Evolutionary conservation across 2,888 invertebrate genomes (phyloP).

Genomic region (Trichogramma dendrolimi): DNA sequence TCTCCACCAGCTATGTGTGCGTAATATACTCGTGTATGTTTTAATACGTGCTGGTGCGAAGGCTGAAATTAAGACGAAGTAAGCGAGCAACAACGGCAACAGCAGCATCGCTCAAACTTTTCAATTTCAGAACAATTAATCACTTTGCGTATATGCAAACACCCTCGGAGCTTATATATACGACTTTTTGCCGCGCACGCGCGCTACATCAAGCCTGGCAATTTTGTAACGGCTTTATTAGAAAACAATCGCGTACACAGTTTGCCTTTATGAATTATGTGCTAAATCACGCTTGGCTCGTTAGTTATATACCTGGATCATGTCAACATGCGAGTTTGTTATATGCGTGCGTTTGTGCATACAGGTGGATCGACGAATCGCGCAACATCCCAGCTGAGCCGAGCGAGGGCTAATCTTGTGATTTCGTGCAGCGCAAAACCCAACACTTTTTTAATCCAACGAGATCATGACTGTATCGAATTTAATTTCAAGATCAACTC

Average conservation of each 20-base stretch:
- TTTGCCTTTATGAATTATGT: conserved; percentile 36
- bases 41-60: conserved; percentile 2
- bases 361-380: not conserved
- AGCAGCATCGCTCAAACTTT: conserved; percentile 32
- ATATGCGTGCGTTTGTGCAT: not conserved
- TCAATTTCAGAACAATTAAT: conserved; percentile 52
- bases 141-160: conserved; percentile 31
- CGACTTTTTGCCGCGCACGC: not conserved
- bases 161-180: not conserved
- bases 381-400: no score
- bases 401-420: no score
- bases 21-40: no score
- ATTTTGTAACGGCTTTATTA: conserved; percentile 50
- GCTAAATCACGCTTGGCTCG: conserved; percentile 51
- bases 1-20: no score
- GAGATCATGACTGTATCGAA: no score
- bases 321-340: not conserved
- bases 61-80: conserved; percentile 27
- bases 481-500: no score
- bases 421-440: no score
- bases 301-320: conserved; percentile 42
- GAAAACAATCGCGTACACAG: conserved; percentile 50
- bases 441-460: no score
- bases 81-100: not conserved
- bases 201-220: not conserved